Evolutionary conservation across 37 sponge, comb jelly and placozoan species (phyloP), one percentile per base, ranked within the genome.

Genomic region (Aplysina aerophoba): DNA sequence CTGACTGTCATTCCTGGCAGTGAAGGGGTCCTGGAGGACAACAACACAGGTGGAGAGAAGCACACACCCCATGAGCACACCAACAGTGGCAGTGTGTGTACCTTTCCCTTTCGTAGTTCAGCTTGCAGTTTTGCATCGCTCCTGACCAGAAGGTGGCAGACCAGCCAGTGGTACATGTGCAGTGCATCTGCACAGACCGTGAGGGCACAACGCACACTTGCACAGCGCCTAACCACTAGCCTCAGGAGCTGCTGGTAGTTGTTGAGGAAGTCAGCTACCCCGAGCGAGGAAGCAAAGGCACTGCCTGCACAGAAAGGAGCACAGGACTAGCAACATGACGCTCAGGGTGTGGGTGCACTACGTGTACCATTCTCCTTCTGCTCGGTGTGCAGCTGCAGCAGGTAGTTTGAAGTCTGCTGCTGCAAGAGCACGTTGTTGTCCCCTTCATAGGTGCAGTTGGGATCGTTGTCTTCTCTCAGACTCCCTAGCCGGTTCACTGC

Each of bases 331-430:
- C 3, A 44, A 8, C 50, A 44, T 44, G 50, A 44, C 8, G 50
- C 6, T 62, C n/a, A 62, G 17, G 63, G 2, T 27, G 25, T 62
- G 25, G 63, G 11, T n/a, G n/a, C n/a, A 8, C 34, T 35, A 30
- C 1, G 34, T 11, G 71, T 69, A 69, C 71, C 71, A 34, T 69
- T n/a, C 4, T 69, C 67, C 57, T 81, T 59, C 30, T 79, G 78
- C 30, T 86, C 87, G 25, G 59, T 59, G 44, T 87, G 73, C 38
- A 91, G 65, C 17, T 59, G 38, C 58, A 95, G 67, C n/a, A 97
- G 84, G 65, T 95, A 97, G 94, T 93, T 95, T 54, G 93, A 81
- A 20, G 96, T 93, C 86, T 97, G 98, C 58, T n/a, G n/a, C n/a
- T 89, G 93, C 22, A 95, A 84, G 22, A 97, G 66, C 15, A 97